phyloP scores from a whole-genome alignment of 2,797 vertebrate genomes.

The Gorsachius magnificus region DNA sequence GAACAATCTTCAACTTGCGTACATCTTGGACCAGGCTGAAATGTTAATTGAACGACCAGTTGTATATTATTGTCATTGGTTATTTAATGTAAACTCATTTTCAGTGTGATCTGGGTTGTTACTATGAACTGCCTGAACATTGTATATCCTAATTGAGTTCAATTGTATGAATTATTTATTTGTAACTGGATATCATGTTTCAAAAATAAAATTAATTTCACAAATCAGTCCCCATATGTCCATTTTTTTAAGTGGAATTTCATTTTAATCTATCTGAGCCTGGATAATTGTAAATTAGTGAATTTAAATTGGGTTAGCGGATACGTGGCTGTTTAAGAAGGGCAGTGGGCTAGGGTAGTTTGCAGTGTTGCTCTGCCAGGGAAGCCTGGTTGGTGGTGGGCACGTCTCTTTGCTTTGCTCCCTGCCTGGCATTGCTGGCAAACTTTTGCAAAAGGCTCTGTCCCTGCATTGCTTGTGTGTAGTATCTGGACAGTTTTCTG shows the following conservation, averaged over 20 bases:
- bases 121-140: slow-evolving; percentile 58
- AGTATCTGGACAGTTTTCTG: not conserved
- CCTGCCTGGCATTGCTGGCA: rapidly evolving
- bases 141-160: slow-evolving; percentile 71
- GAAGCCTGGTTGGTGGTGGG: not conserved
- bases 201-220: slow-evolving; percentile 74
- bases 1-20: not conserved
- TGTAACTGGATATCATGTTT: slow-evolving; percentile 81
- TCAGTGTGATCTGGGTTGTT: slow-evolving; percentile 54
- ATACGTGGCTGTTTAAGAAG: not conserved
- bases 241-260: not conserved
- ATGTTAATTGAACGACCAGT: not conserved
- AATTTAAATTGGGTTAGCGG: rapidly evolving
- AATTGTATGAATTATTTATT: slow-evolving; percentile 87
- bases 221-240: not conserved
- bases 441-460: not conserved
- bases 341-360: not conserved
- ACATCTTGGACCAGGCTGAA: not conserved
- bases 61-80: slow-evolving; percentile 56
- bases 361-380: too few relatives aligned
- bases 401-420: not conserved
- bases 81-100: slow-evolving; percentile 67
- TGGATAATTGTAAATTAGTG: not conserved
- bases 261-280: not conserved
- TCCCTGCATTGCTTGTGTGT: rapidly evolving